Percentiles rank a stretch among this genome's conserved stretches.
phyloP scores from a whole-genome alignment of 2,113 vertebrate genomes.

The Poecilia latipinna region DNA sequence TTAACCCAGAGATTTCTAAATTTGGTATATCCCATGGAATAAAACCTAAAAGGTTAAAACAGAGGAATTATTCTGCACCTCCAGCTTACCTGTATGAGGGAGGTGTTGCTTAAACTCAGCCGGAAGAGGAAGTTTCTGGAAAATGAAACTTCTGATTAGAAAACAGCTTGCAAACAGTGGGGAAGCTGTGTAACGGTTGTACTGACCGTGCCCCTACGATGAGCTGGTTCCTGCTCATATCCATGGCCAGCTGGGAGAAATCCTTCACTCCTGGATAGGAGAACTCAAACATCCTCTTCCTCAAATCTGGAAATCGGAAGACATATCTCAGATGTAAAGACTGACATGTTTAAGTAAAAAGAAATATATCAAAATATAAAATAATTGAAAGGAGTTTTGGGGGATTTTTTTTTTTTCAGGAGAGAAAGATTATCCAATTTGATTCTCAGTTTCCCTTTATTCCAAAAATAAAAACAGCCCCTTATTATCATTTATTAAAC shows the following conservation, averaged over 20 bases:
- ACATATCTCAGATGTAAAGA: too few relatives aligned
- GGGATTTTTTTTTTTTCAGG: too few relatives aligned
- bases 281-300: slow-evolving; percentile 91
- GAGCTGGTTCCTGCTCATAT: slow-evolving; percentile 92
- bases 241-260: slow-evolving; percentile 93
- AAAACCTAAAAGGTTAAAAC: too few relatives aligned
- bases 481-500: background rate
- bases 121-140: slow-evolving; percentile 96
- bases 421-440: background rate
- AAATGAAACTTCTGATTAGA: background rate
- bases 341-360: too few relatives aligned
- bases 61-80: too few relatives aligned
- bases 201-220: slow-evolving; percentile 91
- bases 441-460: background rate
- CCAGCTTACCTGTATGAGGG: slow-evolving; percentile 90
- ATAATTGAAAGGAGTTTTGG: too few relatives aligned
- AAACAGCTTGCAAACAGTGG: background rate
- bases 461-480: background rate
- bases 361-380: too few relatives aligned
- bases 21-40: background rate
- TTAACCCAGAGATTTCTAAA: too few relatives aligned
- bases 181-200: background rate
- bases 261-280: slow-evolving; percentile 88
- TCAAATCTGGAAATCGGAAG: slow-evolving; percentile 80
- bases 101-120: slow-evolving; percentile 90